Evolutionary conservation across 2,113 vertebrate species (phyloP), one percentile per base, ranked within the genome.

Genomic region (Clupea harengus): DNA sequence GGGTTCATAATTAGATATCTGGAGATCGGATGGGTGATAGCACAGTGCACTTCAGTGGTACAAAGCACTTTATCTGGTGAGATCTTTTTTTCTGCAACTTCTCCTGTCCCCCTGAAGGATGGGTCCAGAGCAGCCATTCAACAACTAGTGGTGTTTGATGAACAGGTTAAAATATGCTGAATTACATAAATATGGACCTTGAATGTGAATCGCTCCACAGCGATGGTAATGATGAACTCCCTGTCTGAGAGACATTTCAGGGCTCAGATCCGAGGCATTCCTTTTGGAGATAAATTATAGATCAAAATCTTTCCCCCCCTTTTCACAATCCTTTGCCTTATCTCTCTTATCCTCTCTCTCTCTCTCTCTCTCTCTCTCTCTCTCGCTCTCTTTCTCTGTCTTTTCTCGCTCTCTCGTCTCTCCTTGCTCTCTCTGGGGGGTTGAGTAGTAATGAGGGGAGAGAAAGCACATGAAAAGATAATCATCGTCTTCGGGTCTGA

Each of bases 221-320:
- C 84, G 83, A 86, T 60, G 85, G 82, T 81, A 83, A 57, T 28
- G 78, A 72, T n/a, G 57, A 54, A 81, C n/a, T 54, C 44, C 7
- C 50, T n/a, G 28, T 84, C 25, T 78, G n/a, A n/a, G 28, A 49
- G 45, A 83, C 49, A 46, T 85, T 87, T 82, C 28, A 72, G 25
- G n/a, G 80, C 80, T 32, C 72, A 20, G 20, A 82, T 39, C 46
- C 64, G 64, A 57, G 50, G 44, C 82, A 54, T 50, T 88, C 84
- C 87, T 82, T 82, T 78, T 84, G 78, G 82, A 82, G 82, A 88
- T 88, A 45, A 88, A 88, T 86, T 88, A 88, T 86, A 86, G 75
- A 88, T 84, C 85, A 86, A 84, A 88, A 81, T 86, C 82, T 52
- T 86, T 83, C 46, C n/a, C 72, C 10, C 11, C 64, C 72, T 78